phyloP scores from a whole-genome alignment of 2,113 vertebrate species.

The Neotragus pygmaeus region DNA sequence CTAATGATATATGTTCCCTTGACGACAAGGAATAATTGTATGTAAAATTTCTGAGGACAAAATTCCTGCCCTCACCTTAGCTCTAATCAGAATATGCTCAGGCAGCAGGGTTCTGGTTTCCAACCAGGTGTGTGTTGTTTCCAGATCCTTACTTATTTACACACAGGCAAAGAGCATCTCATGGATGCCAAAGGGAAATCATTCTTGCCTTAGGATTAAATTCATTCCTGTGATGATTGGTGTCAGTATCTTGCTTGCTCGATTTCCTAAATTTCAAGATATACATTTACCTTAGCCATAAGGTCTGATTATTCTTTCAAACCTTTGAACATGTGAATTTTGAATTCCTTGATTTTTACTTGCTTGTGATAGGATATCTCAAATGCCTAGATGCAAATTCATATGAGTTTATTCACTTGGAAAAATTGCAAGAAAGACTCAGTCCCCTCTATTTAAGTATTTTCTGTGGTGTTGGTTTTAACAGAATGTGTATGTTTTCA shows the following conservation, averaged over 20 bases:
- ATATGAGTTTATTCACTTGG: not conserved
- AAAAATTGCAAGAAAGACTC: not conserved
- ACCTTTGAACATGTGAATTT: not conserved
- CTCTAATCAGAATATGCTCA: not conserved
- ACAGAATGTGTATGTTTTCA: slow-evolving; percentile 14
- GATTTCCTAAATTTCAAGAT: not conserved
- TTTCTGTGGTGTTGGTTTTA: not conserved
- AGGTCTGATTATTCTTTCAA: not conserved
- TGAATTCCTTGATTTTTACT: not conserved
- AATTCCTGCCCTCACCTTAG: not conserved
- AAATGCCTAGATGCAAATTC: not conserved
- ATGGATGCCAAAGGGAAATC: not conserved
- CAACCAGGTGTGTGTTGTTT: not conserved
- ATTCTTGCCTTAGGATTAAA: not conserved
- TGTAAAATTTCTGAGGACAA: not conserved
- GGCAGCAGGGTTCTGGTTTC: not conserved
- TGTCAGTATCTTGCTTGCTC: not conserved
- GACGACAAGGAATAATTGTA: not conserved
- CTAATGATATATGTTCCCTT: not conserved
- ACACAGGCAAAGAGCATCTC: not conserved
- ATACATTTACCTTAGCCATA: not conserved
- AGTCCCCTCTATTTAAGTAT: not conserved
- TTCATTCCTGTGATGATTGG: not conserved
- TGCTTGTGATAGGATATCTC: not conserved
- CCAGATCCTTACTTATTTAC: not conserved